A percentile compares a stretch with the other conserved stretches of the same genome.
Evolutionary conservation across 2,113 vertebrate species (phyloP).

Genomic region (Seriola dumerili): DNA sequence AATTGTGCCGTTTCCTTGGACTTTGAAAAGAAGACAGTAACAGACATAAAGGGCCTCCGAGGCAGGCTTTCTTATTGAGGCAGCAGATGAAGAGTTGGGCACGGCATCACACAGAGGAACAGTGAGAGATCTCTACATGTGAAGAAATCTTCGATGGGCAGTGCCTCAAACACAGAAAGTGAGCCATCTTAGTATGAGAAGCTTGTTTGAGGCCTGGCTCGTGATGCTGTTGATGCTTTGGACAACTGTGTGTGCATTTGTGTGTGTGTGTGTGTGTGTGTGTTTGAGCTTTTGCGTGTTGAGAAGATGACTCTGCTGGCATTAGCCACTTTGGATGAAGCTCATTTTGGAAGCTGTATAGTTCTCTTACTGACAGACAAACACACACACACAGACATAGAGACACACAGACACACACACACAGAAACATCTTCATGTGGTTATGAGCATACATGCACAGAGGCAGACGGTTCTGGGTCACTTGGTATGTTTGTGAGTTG

Average conservation of each 20-base stretch:
- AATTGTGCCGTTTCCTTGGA: constrained; percentile 53
- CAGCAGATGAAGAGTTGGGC: constrained; percentile 74
- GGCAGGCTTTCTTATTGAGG: constrained; percentile 70
- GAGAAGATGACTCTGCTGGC: constrained; percentile 72
- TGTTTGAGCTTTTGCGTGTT: constrained; percentile 55
- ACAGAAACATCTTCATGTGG: constrained; percentile 46
- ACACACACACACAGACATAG: constrained; percentile 2
- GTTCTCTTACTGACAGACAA: constrained; percentile 48
- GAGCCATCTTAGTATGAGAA: constrained; percentile 72
- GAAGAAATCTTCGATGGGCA: constrained; percentile 78
- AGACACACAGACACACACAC: constrained; percentile 7
- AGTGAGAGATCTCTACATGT: constrained; percentile 74
- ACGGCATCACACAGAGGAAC: constrained; percentile 60
- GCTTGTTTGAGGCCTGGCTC: constrained; percentile 69
- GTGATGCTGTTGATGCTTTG: constrained; percentile 58
- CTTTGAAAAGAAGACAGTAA: constrained; percentile 66
- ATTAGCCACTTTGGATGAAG: constrained; percentile 65
- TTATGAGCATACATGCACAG: constrained; percentile 49
- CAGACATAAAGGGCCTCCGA: constrained; percentile 60
- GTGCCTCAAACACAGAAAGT: constrained; percentile 72
- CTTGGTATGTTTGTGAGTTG: constrained; percentile 63
- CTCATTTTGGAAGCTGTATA: constrained; percentile 60
- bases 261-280: constrained; percentile 28
- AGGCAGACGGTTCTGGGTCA: constrained; percentile 76
- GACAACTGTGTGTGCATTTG: constrained; percentile 49